phyloP scores from a whole-genome alignment of 2,113 vertebrate genomes.

The Pygoscelis antarcticus region DNA sequence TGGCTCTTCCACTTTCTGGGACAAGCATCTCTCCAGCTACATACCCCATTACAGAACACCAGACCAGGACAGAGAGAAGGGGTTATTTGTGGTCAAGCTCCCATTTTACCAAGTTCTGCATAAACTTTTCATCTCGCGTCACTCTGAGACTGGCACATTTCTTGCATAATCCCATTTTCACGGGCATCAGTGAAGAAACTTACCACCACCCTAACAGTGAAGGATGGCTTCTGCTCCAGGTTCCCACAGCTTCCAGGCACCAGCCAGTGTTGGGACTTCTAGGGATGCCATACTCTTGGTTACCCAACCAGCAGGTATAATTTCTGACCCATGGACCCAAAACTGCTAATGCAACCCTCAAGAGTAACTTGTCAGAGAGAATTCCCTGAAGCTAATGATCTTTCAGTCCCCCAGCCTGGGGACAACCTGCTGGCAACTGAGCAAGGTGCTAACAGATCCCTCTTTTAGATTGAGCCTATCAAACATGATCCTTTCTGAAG shows the following conservation, averaged over 20 bases:
- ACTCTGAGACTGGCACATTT: background rate
- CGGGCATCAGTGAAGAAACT: background rate
- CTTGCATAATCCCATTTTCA: background rate
- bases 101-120: background rate
- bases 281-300: background rate
- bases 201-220: background rate
- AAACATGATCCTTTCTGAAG: background rate
- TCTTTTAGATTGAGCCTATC: background rate
- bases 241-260: background rate
- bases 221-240: background rate
- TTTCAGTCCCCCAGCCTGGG: background rate
- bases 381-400: background rate
- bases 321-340: background rate
- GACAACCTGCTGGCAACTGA: background rate
- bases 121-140: background rate
- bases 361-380: background rate
- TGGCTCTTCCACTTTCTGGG: background rate
- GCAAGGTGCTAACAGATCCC: background rate
- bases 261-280: background rate
- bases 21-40: background rate
- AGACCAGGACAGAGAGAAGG: background rate
- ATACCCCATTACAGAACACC: background rate
- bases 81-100: background rate
- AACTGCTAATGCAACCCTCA: background rate
- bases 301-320: background rate